Evolutionary conservation across 2,888 invertebrate genomes (phyloP), one percentile per base, ranked within the genome.

Genomic region (Rambutsinella grinnellia): DNA sequence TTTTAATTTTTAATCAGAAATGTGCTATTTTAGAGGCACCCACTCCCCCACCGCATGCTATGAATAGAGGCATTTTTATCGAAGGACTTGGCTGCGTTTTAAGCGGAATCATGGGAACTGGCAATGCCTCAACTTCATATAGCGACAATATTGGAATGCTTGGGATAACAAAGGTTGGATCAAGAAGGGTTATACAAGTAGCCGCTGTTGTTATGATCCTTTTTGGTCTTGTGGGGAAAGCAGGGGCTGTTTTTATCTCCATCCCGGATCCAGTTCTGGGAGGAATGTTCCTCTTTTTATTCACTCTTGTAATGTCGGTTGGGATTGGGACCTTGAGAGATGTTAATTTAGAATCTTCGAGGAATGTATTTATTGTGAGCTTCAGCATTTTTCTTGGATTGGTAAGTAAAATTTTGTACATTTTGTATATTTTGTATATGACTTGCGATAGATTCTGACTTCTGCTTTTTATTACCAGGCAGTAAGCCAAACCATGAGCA

Each of bases 61-160:
- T 89, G 60, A 89, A 89, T 84, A 84, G 89, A 57, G 89, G 89
- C 23, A 87, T 87, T 53, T 83, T 87, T 0, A 86, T 88, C 51
- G 89, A 89, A 84, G 89, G 88, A 2, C 65, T 88, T 5, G 87
- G 0, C n/a, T 94, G 94, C 0, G 88, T 94, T 70, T 87, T 96
- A 53, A 94, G 94, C 0, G 95, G 95, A 0, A 89, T 94, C 3
- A 93, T 94, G 91, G 96, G 95, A 8, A 91, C 93, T 27, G 94
- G 94, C 0, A 94, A 94, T 84, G 95, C 94, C 0, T 94, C 94
- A 57, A 95, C 95, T 82, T 95, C 95, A 2, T 95, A 95, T 85
- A 94, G 94, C 62, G 94, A 95, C 86, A 95, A 95, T 86, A 94
- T 96, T 51, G 95, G 95, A 0, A 94, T 94, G 1, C 95, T 96